Conservation (phyloP, 1,140 invertebrate genomes). For the Anoplolepis gracilipes region DNA sequence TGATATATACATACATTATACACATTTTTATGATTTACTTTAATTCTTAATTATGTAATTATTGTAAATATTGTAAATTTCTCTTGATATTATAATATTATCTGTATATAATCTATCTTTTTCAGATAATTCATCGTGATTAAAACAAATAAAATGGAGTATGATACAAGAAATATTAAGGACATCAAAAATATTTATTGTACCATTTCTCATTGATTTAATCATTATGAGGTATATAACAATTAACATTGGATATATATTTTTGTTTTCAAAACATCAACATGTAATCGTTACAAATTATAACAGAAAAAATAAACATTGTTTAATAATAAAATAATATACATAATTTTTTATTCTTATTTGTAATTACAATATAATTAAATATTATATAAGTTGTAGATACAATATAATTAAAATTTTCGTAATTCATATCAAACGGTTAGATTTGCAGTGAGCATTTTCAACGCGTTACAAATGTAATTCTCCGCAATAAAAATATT, state of each 20-base stretch:
- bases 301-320: conserved; percentile 45
- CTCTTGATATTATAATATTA: too few relatives aligned
- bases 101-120: too few relatives aligned
- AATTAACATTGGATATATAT: conserved; percentile 25
- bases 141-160: neutral
- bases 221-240: conserved; percentile 39
- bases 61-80: too few relatives aligned
- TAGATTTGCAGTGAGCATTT: conserved; percentile 28
- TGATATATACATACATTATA: too few relatives aligned
- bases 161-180: neutral
- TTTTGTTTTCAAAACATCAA: neutral
- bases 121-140: neutral
- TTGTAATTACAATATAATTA: conserved; percentile 19
- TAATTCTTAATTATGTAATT: too few relatives aligned
- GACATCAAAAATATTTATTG: conserved; percentile 50
- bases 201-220: conserved; percentile 22
- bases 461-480: conserved; percentile 4
- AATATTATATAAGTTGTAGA: too few relatives aligned
- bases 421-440: conserved; percentile 8
- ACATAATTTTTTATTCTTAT: conserved; percentile 11
- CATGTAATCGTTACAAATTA: conserved; percentile 12
- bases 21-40: too few relatives aligned
- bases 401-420: neutral
- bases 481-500: neutral
- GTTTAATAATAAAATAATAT: conserved; percentile 26